A percentile compares a stretch with the other conserved stretches of the same genome.
Conservation (phyloP, 2,797 vertebrate genomes). For the Petrocephalus sullivani region DNA sequence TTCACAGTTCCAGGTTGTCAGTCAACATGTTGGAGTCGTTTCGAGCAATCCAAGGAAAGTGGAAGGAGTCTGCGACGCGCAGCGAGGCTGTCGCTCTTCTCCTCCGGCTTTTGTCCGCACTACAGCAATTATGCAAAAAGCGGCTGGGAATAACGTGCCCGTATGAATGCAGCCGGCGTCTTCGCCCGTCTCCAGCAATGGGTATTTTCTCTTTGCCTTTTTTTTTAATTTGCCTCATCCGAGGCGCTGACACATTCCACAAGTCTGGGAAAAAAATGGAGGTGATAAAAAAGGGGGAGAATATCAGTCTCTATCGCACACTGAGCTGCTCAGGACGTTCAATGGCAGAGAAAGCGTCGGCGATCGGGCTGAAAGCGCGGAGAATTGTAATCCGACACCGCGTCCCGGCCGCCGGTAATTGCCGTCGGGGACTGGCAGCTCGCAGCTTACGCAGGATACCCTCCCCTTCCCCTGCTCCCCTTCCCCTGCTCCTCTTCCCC, state of each 20-base stretch:
- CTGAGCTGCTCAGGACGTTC: neutral
- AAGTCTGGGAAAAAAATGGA: slow-evolving; percentile 12
- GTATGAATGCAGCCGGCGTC: slow-evolving; percentile 26
- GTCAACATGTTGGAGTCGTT: slow-evolving; percentile 8
- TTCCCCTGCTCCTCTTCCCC: neutral
- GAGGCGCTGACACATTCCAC: slow-evolving; percentile 16
- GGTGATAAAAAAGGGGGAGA: slow-evolving; percentile 13
- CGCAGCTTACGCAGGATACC: slow-evolving; percentile 31
- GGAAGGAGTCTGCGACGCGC: slow-evolving; percentile 33
- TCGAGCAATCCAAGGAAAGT: slow-evolving; percentile 44
- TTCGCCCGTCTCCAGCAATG: neutral
- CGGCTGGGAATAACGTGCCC: slow-evolving; percentile 24
- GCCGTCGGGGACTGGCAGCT: slow-evolving; percentile 42
- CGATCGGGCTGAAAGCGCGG: slow-evolving; percentile 35
- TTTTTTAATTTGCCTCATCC: slow-evolving; percentile 15
- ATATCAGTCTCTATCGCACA: slow-evolving; percentile 2
- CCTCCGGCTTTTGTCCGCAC: slow-evolving; percentile 23
- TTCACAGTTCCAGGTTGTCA: slow-evolving; percentile 31
- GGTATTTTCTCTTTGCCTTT: neutral
- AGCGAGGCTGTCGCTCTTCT: slow-evolving; percentile 39
- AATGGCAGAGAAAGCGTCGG: neutral
- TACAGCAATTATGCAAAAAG: slow-evolving; percentile 16
- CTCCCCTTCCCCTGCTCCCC: neutral
- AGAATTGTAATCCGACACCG: slow-evolving; percentile 40
- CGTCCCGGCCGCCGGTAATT: slow-evolving; percentile 40